A percentile compares a stretch with the other conserved stretches of the same genome.
Evolutionary conservation across 2,113 vertebrate species (phyloP).

Genomic region (Thymallus thymallus): DNA sequence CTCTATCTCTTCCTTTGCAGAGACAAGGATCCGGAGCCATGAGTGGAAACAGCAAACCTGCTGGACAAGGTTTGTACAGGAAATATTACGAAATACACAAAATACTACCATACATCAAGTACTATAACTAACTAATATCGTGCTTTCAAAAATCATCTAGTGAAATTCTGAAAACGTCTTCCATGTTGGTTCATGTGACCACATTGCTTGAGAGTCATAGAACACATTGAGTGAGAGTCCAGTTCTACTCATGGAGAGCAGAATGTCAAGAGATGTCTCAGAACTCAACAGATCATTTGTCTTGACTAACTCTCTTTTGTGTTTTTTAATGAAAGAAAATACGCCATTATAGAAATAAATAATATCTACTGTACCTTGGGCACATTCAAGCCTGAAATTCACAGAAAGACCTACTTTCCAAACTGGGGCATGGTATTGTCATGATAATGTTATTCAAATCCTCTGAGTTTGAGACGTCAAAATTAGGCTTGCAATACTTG

Average conservation of each 20-base stretch:
- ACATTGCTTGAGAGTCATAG: neutral
- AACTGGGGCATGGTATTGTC: slow-evolving; percentile 47
- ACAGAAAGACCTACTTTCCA: slow-evolving; percentile 44
- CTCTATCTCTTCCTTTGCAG: slow-evolving; percentile 46
- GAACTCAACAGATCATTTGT: neutral
- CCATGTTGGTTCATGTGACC: neutral
- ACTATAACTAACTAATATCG: neutral
- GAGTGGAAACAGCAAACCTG: slow-evolving; percentile 68
- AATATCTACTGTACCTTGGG: neutral
- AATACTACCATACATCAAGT: neutral
- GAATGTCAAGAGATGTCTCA: neutral
- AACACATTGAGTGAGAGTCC: neutral
- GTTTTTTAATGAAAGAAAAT: slow-evolving; percentile 1
- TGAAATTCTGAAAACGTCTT: neutral
- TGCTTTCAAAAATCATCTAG: neutral
- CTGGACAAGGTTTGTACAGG: slow-evolving; percentile 61
- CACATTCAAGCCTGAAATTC: slow-evolving; percentile 4
- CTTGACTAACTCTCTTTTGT: neutral
- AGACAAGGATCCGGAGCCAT: slow-evolving; percentile 68
- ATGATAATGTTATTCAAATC: slow-evolving; percentile 47
- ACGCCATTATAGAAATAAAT: neutral
- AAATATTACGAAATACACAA: neutral
- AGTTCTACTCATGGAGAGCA: neutral
- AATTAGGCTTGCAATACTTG: slow-evolving; percentile 21
- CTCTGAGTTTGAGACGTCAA: slow-evolving; percentile 33